Base-by-base conservation (phyloP, 2,797 vertebrate genomes). In the Hirundo rustica region DNA sequence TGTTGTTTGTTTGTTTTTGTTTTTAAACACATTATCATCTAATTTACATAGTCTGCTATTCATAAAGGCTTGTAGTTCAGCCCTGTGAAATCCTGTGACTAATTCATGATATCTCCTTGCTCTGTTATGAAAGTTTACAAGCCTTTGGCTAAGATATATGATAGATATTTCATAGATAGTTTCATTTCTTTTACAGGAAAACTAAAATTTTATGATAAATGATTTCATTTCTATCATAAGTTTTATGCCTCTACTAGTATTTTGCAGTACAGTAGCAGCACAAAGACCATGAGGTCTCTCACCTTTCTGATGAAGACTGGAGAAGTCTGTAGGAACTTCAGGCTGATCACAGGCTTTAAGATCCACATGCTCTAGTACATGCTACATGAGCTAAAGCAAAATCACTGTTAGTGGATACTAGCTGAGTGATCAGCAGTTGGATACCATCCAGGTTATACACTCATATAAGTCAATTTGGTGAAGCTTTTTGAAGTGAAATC, bases 171-270 rank as follows among this genome's bases (percentile, higher is more conserved):
- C 66, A 34, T 34, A 61, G 27, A 34, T 36, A 80, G 32, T 72
- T 92, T 65, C 4, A 50, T 92, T 88, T 88, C 61, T 93, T 92
- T 82, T 88, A 78, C 34, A 70, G 40, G 36, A 94, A 75, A 73
- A 73, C 73, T 55, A 60, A 88, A 90, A 86, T 93, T 91, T 88
- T 81, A 73, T 53, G 26, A 62, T 53, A 58, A 78, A 86, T 53
- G 0, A 64, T 93, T 86, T 88, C 45, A 29, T 75, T 34, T 20
- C 70, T 78, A 0, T 81, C 4, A 0, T 42, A 38, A 53, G 10
- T 70, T 94, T 88, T 90, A 81, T 85, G 19, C 26, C 18, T 84
- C n/a, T 85, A 9, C 12, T 70, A 17, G 36, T 78, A 51, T 90
- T 88, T 60, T 66, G 34, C 62, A 61, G 81, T 73, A 67, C 45